Base-by-base conservation (phyloP, 2,797 vertebrate species). In the Crocidura indochinensis region DNA sequence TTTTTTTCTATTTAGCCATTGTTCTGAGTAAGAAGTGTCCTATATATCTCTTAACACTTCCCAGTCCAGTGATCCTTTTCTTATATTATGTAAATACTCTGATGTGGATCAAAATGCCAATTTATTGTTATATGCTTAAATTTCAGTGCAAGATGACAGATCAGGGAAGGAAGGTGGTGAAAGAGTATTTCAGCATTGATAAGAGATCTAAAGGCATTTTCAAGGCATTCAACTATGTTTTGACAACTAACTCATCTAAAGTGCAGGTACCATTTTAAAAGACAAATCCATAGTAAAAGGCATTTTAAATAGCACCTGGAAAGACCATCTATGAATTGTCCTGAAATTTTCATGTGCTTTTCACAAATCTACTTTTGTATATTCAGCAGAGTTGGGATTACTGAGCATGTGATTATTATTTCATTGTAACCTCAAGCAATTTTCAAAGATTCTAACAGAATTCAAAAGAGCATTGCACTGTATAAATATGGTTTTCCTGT, bases 121-220 rank as follows among this genome's bases (percentile, higher is more conserved):
- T 38, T 24, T 67, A 44, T n/a, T 75, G 62, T 46, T 31, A 71
- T 7, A 29, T 44, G 29, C 9, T 86, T 86, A 69, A 67, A 67
- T 20, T 79, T n/a, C 53, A 56, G 31, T 20, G 14, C 7, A 10
- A 82, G 4, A 12, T 19, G 69, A 69, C 8, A 31, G 69, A 20
- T 20, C 6, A 4, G 69, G 14, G 31, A 20, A 20, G 4, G 19
- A 10, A 10, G 24, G 1, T 19, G 47, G 14, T 46, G 9, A 19
- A 79, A 67, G 44, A 83, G 3, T 44, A 49, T 71, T 12, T 24
- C 20, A 31, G 14, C 49, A 84, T 49, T 86, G 79, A 65, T 17
- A 91, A 87, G 92, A 89, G 83, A 77, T 31, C 15, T 11, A 51
- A 75, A 92, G 80, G 31, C 12, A 72, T 85, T 82, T 49, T 67